These are phyloP conservation scores for Pseudochaenichthys georgianus DNA, from an alignment of 2,797 vertebrate genomes.

Conservation along the genomic window DNA sequence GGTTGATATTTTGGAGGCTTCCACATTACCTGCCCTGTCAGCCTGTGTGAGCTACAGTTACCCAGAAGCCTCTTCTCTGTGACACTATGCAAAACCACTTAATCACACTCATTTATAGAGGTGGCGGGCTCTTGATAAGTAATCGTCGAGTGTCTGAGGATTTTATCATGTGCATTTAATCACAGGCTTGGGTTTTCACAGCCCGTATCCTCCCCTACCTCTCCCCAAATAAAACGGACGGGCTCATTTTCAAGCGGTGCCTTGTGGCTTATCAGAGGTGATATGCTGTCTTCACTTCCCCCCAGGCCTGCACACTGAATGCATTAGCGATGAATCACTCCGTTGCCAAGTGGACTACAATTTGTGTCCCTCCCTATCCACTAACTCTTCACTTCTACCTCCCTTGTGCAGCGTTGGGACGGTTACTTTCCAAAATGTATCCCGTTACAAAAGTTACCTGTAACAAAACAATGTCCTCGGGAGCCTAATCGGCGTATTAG, in stretches of 20 bases:
- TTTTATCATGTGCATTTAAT: slow-evolving; percentile 72
- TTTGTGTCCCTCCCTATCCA: slow-evolving; percentile 61
- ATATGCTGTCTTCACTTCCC: slow-evolving; percentile 62
- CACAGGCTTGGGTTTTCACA: slow-evolving; percentile 55
- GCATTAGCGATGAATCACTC: slow-evolving; percentile 67
- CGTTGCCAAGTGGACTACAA: slow-evolving; percentile 68
- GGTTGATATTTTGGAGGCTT: neutral
- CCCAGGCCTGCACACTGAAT: slow-evolving; percentile 61
- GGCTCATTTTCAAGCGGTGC: slow-evolving; percentile 58
- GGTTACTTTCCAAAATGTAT: too few species aligned
- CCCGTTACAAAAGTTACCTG: too few species aligned
- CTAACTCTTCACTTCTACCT: slow-evolving; percentile 27
- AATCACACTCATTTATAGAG: slow-evolving; percentile 54
- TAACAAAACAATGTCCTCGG: too few species aligned
- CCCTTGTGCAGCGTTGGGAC: neutral
- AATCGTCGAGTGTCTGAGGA: slow-evolving; percentile 59
- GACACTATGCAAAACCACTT: slow-evolving; percentile 29
- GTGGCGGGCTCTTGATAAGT: slow-evolving; percentile 45
- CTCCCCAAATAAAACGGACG: slow-evolving; percentile 57
- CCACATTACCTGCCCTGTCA: neutral
- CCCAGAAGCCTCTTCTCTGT: slow-evolving; percentile 8
- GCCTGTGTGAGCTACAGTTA: slow-evolving; percentile 6
- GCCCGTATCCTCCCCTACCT: slow-evolving; percentile 16
- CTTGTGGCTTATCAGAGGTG: slow-evolving; percentile 65
- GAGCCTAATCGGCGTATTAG: too few species aligned